These are phyloP conservation scores for Leucophenga maculata DNA, from an alignment of 2,888 invertebrate genomes.

Conservation along the genomic window DNA sequence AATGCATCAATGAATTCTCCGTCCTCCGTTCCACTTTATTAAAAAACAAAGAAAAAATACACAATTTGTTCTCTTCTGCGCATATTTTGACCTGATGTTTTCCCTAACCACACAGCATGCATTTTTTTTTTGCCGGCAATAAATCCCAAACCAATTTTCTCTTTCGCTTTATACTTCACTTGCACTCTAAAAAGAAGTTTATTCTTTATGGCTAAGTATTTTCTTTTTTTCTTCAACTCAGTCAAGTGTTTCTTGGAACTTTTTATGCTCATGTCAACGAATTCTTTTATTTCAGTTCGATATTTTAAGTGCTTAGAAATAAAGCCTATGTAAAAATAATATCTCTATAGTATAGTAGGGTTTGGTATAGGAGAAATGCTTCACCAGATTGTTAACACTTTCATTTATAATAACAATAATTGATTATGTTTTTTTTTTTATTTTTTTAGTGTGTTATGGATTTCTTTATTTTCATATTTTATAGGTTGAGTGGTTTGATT, in stretches of 20 bases:
- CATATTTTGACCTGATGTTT: constrained; percentile 56
- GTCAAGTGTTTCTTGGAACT: constrained; percentile 58
- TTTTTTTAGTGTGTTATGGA: no score
- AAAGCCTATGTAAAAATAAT: constrained; percentile 30
- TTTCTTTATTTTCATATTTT: no score
- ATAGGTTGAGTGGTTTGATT: no score
- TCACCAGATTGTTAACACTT: constrained; percentile 26
- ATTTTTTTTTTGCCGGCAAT: constrained; percentile 46
- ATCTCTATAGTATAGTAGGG: no score
- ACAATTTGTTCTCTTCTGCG: constrained; percentile 3
- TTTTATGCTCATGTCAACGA: constrained; percentile 27
- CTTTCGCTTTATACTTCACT: constrained; percentile 8
- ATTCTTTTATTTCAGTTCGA: constrained; percentile 29
- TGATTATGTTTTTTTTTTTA: neutral
- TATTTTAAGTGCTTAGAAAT: constrained; percentile 27
- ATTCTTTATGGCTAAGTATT: constrained; percentile 49
- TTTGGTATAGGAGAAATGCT: no score
- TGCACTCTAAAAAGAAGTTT: constrained; percentile 22
- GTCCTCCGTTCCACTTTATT: constrained; percentile 35
- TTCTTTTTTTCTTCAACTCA: constrained; percentile 28
- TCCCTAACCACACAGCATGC: constrained; percentile 25
- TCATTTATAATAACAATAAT: constrained; percentile 1
- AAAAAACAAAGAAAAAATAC: constrained; percentile 44
- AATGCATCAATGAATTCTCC: constrained; percentile 4
- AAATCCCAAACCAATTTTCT: constrained; percentile 53